Evolutionary conservation across 2,888 invertebrate species (phyloP), one percentile per base, ranked within the genome.

Genomic region (Thumatha senex): DNA sequence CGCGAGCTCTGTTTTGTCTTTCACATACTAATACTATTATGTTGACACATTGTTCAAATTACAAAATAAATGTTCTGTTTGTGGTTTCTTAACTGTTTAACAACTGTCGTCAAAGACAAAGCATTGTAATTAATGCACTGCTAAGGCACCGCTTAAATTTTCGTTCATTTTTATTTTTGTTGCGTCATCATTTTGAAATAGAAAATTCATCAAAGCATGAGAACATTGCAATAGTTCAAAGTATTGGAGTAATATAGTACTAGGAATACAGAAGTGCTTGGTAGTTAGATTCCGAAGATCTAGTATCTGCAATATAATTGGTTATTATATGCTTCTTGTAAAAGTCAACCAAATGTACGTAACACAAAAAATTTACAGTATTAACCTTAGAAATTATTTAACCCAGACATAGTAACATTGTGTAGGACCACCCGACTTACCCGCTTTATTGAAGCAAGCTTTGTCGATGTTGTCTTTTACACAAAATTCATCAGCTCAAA

Each of bases 381-480:
- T 39, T 15, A 48, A 30, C 30, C 30, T 8, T 58, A 58, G 52
- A 54, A 58, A 50, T 63, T 50, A 38, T 14, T 44, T 18, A 33
- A 39, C 50, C 58, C 56, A 45, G 36, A 34, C 36, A 53, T 40
- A 56, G 61, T 52, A 42, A 55, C n/a, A 46, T 49, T 44, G 34
- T 11, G 58, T 69, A 67, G 54, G 58, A 57, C 58, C 72, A 58
- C 58, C 72, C 62, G 63, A 67, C 69, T 66, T 71, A 74, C 67
- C 70, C 71, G 85, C 86, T 85, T 85, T 76, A 71, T 84, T 80
- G 58, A 78, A 77, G 87, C 86, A 76, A 81, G 85, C 85, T 88
- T 87, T 72, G 63, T 87, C 84, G 63, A 73, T 86, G 86, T 86
- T 84, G 84, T 85, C 52, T 61, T 39, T 46, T 46, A 41, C 11